Percentiles rank a stretch among this genome's conserved stretches.
These are phyloP conservation scores for Chrysolina haemoptera DNA, from an alignment of 2,888 invertebrate species.

Conservation along the genomic window DNA sequence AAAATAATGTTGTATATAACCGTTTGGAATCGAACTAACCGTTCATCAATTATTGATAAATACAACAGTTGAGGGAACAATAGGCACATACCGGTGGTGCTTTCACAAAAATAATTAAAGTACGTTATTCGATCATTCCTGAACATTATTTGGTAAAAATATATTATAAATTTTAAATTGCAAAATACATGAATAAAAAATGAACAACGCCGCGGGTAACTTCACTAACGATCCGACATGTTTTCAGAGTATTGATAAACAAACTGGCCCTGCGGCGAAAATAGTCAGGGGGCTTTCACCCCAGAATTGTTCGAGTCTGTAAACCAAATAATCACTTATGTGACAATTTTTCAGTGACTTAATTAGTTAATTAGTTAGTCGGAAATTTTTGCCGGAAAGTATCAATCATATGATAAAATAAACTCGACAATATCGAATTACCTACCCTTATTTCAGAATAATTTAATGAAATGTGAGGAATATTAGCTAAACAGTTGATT, in stretches of 20 bases:
- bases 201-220: conserved; percentile 54
- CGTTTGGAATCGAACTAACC: conserved; percentile 26
- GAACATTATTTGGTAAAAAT: conserved; percentile 49
- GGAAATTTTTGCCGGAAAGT: too few species aligned
- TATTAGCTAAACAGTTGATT: too few species aligned
- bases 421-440: too few species aligned
- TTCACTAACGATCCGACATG: conserved; percentile 64
- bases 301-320: background rate
- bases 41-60: conserved; percentile 41
- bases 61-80: conserved; percentile 39
- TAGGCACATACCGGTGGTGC: conserved; percentile 19
- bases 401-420: too few species aligned
- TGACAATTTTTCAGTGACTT: too few species aligned
- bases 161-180: conserved; percentile 54
- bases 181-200: conserved; percentile 57
- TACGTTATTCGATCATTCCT: conserved; percentile 38
- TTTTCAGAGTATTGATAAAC: conserved; percentile 64
- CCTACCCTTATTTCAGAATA: too few species aligned
- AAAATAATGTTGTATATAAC: conserved; percentile 31
- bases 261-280: conserved; percentile 64
- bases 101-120: conserved; percentile 43
- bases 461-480: too few species aligned
- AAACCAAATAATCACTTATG: too few species aligned
- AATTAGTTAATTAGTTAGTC: too few species aligned
- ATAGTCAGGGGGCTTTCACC: conserved; percentile 56